Conservation (phyloP, 2,888 invertebrate genomes). For the Pedicia rivosa region DNA sequence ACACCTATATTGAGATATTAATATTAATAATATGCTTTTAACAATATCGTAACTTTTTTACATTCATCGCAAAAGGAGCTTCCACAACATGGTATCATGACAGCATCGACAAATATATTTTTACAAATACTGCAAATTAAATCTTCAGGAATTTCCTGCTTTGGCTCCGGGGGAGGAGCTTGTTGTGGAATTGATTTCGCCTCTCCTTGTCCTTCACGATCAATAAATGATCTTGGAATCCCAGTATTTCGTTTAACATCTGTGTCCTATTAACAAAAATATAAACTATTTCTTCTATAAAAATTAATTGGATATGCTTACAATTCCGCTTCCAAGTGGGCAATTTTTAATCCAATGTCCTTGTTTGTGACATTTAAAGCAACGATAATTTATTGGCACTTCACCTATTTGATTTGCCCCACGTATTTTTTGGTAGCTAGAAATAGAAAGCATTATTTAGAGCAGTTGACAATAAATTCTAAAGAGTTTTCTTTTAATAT, state of each 20-base stretch:
- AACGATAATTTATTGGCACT: slow-evolving; percentile 83
- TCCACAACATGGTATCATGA: slow-evolving; percentile 96
- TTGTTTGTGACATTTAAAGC: slow-evolving; percentile 84
- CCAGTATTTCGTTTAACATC: slow-evolving; percentile 92
- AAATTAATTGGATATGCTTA: no score
- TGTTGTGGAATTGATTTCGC: slow-evolving; percentile 33
- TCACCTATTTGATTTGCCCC: slow-evolving; percentile 78
- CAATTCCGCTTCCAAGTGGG: slow-evolving; percentile 35
- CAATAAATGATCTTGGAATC: slow-evolving; percentile 92
- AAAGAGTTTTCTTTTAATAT: no score
- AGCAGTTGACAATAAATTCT: no score
- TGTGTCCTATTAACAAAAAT: background rate
- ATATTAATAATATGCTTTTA: slow-evolving; percentile 90
- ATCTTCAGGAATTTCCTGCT: slow-evolving; percentile 75
- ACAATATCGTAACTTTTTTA: slow-evolving; percentile 59
- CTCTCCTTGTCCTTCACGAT: slow-evolving; percentile 63
- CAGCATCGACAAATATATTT: slow-evolving; percentile 85
- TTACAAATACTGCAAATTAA: slow-evolving; percentile 84
- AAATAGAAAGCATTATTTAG: no score
- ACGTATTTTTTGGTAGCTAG: slow-evolving; percentile 77
- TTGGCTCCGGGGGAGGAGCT: slow-evolving; percentile 32
- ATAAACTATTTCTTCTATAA: background rate
- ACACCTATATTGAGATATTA: slow-evolving; percentile 77
- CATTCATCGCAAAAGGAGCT: slow-evolving; percentile 98
- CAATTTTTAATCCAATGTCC: slow-evolving; percentile 99